Evolutionary conservation across 2,888 invertebrate species (phyloP).

Genomic region (Anodontia alba): DNA sequence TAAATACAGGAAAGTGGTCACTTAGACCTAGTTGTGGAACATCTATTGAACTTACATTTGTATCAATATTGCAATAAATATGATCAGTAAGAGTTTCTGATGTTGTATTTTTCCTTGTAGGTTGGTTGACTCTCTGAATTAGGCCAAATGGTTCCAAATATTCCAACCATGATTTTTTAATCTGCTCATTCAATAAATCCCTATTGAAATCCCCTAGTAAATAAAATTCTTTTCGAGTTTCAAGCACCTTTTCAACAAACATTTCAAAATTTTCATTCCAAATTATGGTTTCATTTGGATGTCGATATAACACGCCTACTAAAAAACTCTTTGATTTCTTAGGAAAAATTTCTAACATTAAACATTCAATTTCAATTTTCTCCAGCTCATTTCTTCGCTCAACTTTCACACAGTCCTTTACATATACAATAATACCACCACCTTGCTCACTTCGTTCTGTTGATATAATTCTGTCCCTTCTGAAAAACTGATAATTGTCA

Average conservation of each 20-base stretch:
- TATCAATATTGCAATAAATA: neutral
- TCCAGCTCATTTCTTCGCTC: neutral
- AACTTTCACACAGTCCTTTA: neutral
- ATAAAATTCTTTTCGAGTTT: neutral
- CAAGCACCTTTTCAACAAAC: neutral
- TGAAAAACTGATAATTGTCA: neutral
- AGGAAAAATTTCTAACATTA: neutral
- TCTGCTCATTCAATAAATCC: neutral
- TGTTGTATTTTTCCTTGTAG: neutral
- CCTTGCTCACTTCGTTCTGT: neutral
- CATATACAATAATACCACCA: neutral
- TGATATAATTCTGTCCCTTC: slow-evolving; percentile 1
- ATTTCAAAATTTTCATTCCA: slow-evolving; percentile 14
- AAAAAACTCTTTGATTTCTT: neutral
- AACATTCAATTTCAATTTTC: neutral
- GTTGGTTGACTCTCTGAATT: neutral
- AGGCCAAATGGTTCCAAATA: slow-evolving; percentile 4
- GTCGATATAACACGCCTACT: neutral
- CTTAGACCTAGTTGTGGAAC: neutral
- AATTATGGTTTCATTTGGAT: neutral
- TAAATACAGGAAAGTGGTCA: slow-evolving; percentile 3
- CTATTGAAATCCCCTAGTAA: neutral
- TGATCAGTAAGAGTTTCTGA: slow-evolving; percentile 7
- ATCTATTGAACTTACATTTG: neutral
- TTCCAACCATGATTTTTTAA: neutral